A percentile compares a stretch with the other conserved stretches of the same genome.
Conservation (phyloP, 2,888 invertebrate species). For the Ornithoptera alexandrae region DNA sequence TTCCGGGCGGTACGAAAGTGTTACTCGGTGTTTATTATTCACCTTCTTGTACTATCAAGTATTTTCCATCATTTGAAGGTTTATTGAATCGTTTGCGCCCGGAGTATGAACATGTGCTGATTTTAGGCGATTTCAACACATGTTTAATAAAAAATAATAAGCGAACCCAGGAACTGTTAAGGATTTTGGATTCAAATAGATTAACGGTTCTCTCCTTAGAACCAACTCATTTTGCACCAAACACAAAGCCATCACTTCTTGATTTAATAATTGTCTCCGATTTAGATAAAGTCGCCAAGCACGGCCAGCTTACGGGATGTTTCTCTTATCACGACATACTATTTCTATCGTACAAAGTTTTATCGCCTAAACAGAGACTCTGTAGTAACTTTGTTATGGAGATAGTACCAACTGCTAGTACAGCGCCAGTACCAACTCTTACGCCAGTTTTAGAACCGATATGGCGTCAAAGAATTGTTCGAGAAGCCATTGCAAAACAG, state of each 20-base stretch:
- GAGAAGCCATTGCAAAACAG: conserved; percentile 13
- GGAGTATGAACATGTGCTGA: conserved; percentile 22
- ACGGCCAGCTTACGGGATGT: conserved; percentile 30
- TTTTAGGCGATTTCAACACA: conserved; percentile 31
- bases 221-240: conserved; percentile 29
- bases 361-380: conserved; percentile 22
- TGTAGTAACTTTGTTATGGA: conserved; percentile 21
- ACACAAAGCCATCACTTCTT: conserved; percentile 28
- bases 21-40: conserved; percentile 29
- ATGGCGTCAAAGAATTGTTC: conserved; percentile 6
- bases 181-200: conserved; percentile 17
- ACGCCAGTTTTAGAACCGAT: conserved; percentile 14
- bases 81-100: conserved; percentile 11
- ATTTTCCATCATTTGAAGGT: conserved; percentile 28
- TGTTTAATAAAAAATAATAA: conserved; percentile 27
- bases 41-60: conserved; percentile 26
- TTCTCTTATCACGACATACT: conserved; percentile 31
- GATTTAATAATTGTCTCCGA: conserved; percentile 30
- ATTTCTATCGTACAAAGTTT: conserved; percentile 26
- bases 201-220: conserved; percentile 18
- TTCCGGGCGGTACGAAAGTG: conserved; percentile 16
- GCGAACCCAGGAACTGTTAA: conserved; percentile 2
- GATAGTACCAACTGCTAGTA: background rate
- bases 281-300: conserved; percentile 18
- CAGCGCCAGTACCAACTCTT: background rate